Evolutionary conservation across 1,140 invertebrate species (phyloP), one percentile per base, ranked within the genome.

Genomic region (Palaemon carinicauda): DNA sequence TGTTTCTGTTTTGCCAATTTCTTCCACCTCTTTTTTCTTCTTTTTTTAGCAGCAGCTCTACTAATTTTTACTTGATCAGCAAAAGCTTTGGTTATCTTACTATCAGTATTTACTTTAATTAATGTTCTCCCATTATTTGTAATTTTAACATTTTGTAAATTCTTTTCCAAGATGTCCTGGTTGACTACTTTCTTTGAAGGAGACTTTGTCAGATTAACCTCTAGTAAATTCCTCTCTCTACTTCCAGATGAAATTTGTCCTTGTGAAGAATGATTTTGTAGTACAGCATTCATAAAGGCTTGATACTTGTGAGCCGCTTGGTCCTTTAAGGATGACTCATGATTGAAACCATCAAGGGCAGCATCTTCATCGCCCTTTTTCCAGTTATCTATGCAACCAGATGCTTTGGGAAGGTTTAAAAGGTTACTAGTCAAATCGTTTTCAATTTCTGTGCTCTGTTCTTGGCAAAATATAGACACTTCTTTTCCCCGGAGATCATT

Each of bases 201-300:
- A 5, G 41, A 69, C 29, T 27, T 69, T 15, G 71, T 69, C 14
- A 86, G 33, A 15, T 75, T 77, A 65, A 86, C 77, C 41, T 80
- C 51, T 10, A 86, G 74, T 21, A 86, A 73, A 50, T 73, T 80
- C 29, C 84, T 52, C 24, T 85, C 14, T 12, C 81, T 24, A n/a
- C 53, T 82, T 12, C 19, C 50, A 27, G n/a, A 21, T 7, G 60
- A 78, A 41, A 41, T 41, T 12, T 41, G 41, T 0, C 41, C 41
- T 21, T 75, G 81, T 51, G 73, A 17, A 51, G 24, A 33, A n/a
- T 86, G 84, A n/a, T 86, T 56, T 9, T 86, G 69, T 19, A 86
- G 56, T 27, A 86, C 65, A 1, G 52, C 77, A 17, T 50, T 73
- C 84, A 86, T 86, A 51, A 86, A 86, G 17, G 84, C 84, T 60